These are phyloP conservation scores for Orussus abietinus DNA, from an alignment of 1,140 invertebrate genomes.

Conservation along the genomic window DNA sequence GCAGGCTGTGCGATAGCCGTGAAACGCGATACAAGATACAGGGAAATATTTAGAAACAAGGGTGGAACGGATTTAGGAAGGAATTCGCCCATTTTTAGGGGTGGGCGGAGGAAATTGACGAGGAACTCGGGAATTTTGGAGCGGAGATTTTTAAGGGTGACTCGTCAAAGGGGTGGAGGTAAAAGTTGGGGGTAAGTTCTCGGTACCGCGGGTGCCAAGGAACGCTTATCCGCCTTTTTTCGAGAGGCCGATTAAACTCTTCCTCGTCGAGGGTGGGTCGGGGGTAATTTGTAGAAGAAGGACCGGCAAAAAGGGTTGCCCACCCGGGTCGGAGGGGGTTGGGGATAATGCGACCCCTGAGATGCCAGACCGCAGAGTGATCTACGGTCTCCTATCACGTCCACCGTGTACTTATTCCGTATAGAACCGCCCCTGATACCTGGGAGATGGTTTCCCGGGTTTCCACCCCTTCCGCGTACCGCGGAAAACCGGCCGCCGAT, in stretches of 20 bases:
- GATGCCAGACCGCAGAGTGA: conserved; percentile 45
- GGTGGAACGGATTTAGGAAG: too few species aligned
- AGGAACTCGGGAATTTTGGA: too few species aligned
- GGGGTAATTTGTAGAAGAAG: conserved; percentile 47
- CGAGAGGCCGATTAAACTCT: conserved; percentile 41
- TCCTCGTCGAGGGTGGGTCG: conserved; percentile 23
- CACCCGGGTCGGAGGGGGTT: conserved; percentile 16
- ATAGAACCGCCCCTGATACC: conserved; percentile 5
- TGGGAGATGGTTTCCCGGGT: too few species aligned
- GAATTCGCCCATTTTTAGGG: too few species aligned
- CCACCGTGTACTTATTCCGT: conserved; percentile 37
- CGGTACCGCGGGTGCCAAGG: conserved; percentile 10
- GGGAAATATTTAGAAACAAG: too few species aligned
- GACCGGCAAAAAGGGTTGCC: conserved; percentile 45
- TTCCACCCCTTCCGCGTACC: not conserved
- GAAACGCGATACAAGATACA: too few species aligned
- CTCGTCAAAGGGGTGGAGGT: not conserved
- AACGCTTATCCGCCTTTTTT: conserved; percentile 34
- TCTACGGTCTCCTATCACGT: conserved; percentile 41
- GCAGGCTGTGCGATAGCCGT: too few species aligned
- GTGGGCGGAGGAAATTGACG: too few species aligned
- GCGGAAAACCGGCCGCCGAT: conserved; percentile 10
- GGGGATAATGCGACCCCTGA: conserved; percentile 49
- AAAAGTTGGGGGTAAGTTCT: conserved; percentile 11
- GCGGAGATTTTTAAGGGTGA: too few species aligned